A percentile compares a stretch with the other conserved stretches of the same genome.
Evolutionary conservation across 1,140 invertebrate genomes (phyloP).

Genomic region (Eurosta solidaginis): DNA sequence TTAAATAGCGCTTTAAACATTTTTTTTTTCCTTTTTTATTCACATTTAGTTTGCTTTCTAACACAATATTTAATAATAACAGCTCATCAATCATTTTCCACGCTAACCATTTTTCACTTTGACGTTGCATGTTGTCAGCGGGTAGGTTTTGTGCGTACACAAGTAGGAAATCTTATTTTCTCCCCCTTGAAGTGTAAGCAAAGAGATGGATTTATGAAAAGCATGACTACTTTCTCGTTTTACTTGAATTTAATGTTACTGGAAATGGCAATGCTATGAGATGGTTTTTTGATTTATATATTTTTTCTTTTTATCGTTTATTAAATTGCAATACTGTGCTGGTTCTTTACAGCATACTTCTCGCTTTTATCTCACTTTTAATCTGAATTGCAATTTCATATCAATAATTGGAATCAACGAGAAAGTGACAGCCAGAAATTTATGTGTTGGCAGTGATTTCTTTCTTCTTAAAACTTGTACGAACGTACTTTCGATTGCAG

Average conservation of each 20-base stretch:
- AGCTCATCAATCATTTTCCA: not conserved
- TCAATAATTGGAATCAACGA: not conserved
- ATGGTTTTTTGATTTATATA: too few relatives aligned
- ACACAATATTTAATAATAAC: slow-evolving; percentile 9
- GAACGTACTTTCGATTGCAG: too few relatives aligned
- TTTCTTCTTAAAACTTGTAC: too few relatives aligned
- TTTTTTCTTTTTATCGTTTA: too few relatives aligned
- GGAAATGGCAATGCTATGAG: too few relatives aligned
- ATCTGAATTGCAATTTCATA: not conserved
- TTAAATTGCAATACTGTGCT: too few relatives aligned
- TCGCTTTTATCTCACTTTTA: not conserved
- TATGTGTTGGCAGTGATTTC: not conserved
- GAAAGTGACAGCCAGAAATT: not conserved
- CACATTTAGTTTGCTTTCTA: too few relatives aligned
- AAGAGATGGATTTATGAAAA: too few relatives aligned
- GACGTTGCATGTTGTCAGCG: not conserved
- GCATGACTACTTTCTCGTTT: too few relatives aligned
- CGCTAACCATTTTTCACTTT: not conserved
- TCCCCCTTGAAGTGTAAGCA: too few relatives aligned
- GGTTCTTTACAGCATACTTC: too few relatives aligned
- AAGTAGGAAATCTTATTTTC: not conserved
- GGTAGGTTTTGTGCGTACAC: not conserved
- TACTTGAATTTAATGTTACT: too few relatives aligned
- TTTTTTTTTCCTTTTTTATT: not conserved
- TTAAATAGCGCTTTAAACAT: not conserved